Conservation (phyloP, 2,888 invertebrate species). For the Xestia xanthographa region DNA sequence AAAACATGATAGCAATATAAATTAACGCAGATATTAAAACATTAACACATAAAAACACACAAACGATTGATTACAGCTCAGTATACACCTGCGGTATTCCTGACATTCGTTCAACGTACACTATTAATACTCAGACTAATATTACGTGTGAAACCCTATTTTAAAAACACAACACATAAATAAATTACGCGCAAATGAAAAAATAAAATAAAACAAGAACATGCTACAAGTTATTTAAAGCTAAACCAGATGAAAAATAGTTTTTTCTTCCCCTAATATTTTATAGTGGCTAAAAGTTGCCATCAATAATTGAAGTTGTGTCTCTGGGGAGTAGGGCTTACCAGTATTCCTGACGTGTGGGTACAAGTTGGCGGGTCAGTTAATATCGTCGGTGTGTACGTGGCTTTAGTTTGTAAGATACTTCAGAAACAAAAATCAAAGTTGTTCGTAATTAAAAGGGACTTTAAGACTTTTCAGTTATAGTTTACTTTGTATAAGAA, state of each 20-base stretch:
- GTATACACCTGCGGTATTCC: slow-evolving; percentile 54
- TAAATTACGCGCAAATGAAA: slow-evolving; percentile 55
- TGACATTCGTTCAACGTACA: slow-evolving; percentile 46
- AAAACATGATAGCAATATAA: slow-evolving; percentile 31
- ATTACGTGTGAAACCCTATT: slow-evolving; percentile 56
- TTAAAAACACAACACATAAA: slow-evolving; percentile 57
- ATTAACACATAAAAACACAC: slow-evolving; percentile 57
- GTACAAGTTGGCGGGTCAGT: slow-evolving; percentile 64
- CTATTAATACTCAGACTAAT: slow-evolving; percentile 56
- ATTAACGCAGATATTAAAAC: slow-evolving; percentile 52
- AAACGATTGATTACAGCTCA: slow-evolving; percentile 49
- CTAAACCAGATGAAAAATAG: slow-evolving; percentile 86
- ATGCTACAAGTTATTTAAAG: slow-evolving; percentile 81
- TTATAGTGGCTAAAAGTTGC: slow-evolving; percentile 88
- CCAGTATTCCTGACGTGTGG: slow-evolving; percentile 73
- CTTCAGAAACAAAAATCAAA: slow-evolving; percentile 32
- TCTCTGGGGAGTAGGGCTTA: slow-evolving; percentile 85
- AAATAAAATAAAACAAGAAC: slow-evolving; percentile 60
- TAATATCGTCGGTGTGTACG: slow-evolving; percentile 59
- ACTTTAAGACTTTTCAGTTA: too few relatives aligned
- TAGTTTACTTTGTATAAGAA: too few relatives aligned
- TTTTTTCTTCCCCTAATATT: slow-evolving; percentile 84
- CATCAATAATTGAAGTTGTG: slow-evolving; percentile 89
- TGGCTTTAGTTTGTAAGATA: slow-evolving; percentile 52
- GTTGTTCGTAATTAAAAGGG: slow-evolving; percentile 22